Evolutionary conservation across 2,888 invertebrate genomes (phyloP), one percentile per base, ranked within the genome.

Genomic region (Leptinotarsa rubiginosa): DNA sequence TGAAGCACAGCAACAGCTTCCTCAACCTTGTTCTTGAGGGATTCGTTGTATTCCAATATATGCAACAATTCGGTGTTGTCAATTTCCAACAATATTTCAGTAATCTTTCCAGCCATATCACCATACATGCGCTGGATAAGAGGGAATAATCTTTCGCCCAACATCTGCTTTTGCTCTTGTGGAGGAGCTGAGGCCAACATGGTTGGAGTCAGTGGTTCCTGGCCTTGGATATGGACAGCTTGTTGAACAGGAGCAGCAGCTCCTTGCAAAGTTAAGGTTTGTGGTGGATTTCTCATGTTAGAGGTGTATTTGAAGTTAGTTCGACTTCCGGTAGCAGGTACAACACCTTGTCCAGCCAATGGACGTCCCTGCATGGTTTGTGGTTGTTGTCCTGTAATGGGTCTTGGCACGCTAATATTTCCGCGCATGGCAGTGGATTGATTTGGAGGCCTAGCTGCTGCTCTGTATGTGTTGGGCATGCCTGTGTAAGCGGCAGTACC

Each of bases 131-230:
- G 91, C 87, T 96, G 94, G 88, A 99, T 98, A 80, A 98, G 92
- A 22, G 99, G 99, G 94, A 97, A 99, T 77, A 99, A 91, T 81
- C 98, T 94, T 89, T 99, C 99, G 81, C 99, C 99, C 82, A 99
- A 91, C 95, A 99, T 98, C 90, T 99, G 99, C 88, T 99, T 99
- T 89, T 99, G 99, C 85, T 99, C 99, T 87, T 97, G 96, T 64
- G 96, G 95, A 65, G 94, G 94, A 77, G 99, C 99, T 77, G 96
- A 95, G 70, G 99, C 98, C 89, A 99, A 90, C 95, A 98, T 96
- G 64, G 96, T 93, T n/a, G 99, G 95, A 64, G 98, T 98, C 80
- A 99, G 91, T 75, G 98, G 98, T 88, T 98, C 99, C 89, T 98
- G 98, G 75, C 97, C 97, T 89, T 94, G 93, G 81, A 97, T 94